A percentile compares a stretch with the other conserved stretches of the same genome.
Conservation (phyloP, 64 coral and sea anemone genomes). For the Anthopleura sola region DNA sequence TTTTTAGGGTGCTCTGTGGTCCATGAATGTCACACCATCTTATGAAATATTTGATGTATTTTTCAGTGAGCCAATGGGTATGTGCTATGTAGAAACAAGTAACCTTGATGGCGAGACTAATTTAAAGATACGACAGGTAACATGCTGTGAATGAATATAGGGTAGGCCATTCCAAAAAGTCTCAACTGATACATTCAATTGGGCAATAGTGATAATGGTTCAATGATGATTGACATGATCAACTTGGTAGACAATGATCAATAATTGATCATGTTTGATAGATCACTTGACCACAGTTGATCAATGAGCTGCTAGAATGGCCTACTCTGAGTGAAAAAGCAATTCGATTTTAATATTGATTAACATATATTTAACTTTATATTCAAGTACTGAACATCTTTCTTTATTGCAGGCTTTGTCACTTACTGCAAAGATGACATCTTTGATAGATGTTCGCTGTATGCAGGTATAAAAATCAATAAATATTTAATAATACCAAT, state of each 20-base stretch:
- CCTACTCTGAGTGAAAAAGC: no score
- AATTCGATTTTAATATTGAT: no score
- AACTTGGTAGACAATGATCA: no score
- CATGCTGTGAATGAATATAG: background rate
- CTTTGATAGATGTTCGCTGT: conserved; percentile 80
- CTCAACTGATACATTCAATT: no score
- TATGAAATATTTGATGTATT: background rate
- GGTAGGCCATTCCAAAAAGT: no score
- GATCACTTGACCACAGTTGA: no score
- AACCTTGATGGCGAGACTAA: conserved; percentile 99
- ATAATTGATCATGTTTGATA: no score
- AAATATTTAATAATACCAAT: background rate
- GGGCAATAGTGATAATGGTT: no score
- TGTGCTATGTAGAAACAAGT: conserved; percentile 98
- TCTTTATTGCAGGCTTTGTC: conserved; percentile 64
- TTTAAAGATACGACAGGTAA: conserved; percentile 92
- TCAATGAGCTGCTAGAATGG: no score
- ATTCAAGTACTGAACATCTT: background rate
- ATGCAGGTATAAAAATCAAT: conserved; percentile 64
- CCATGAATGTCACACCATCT: background rate
- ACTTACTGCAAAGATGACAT: conserved; percentile 91
- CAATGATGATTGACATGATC: no score
- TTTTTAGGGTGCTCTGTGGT: no score
- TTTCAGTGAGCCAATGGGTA: conserved; percentile 97
- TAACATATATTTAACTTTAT: no score